Percentiles rank a stretch among this genome's conserved stretches.
These are phyloP conservation scores for Graptemys geographica DNA, from an alignment of 2,797 vertebrate species.

Conservation along the genomic window DNA sequence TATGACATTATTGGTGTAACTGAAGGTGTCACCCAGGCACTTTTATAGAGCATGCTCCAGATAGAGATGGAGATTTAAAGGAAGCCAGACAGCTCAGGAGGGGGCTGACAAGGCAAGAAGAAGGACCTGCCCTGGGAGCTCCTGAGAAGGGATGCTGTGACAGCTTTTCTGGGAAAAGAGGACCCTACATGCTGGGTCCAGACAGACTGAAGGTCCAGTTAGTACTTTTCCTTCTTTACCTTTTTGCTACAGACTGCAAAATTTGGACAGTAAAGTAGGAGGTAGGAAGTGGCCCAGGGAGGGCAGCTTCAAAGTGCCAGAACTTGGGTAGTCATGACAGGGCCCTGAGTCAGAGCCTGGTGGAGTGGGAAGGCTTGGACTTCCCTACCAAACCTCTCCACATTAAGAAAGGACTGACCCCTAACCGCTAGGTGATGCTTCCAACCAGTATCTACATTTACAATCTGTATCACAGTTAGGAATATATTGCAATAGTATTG, in stretches of 20 bases:
- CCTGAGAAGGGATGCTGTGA: background rate
- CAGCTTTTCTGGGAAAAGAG: background rate
- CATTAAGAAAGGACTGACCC: background rate
- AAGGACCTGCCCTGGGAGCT: background rate
- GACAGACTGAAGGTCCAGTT: background rate
- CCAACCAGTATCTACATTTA: background rate
- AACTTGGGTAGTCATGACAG: background rate
- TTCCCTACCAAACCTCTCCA: background rate
- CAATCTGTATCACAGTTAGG: background rate
- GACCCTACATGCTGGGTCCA: background rate
- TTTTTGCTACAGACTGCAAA: background rate
- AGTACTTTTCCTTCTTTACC: background rate
- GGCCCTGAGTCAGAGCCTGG: background rate
- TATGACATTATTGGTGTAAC: background rate
- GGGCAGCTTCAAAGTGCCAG: background rate
- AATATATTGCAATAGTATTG: background rate
- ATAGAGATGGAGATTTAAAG: background rate
- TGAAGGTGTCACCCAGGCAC: background rate
- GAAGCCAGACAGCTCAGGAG: background rate
- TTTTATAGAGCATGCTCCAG: background rate
- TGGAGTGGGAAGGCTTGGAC: background rate
- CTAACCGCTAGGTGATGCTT: background rate
- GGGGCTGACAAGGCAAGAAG: background rate
- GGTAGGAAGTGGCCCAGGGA: background rate
- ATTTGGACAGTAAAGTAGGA: background rate